These are phyloP conservation scores for Oscheius sp. DNA, from an alignment of 2,888 invertebrate genomes.

Conservation along the genomic window DNA sequence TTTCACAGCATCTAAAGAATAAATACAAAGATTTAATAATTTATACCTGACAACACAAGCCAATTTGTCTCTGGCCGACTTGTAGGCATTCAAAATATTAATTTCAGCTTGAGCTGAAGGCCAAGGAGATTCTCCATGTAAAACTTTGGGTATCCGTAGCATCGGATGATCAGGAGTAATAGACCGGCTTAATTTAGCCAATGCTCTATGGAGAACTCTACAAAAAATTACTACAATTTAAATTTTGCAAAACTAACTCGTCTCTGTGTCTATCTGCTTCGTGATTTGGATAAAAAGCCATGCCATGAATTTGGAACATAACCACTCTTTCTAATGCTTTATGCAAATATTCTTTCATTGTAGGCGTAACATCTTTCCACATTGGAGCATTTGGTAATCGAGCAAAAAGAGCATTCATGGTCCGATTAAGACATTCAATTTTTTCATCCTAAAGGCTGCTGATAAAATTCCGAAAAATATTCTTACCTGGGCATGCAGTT, in stretches of 20 bases:
- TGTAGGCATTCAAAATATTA: constrained; percentile 87
- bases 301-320: constrained; percentile 87
- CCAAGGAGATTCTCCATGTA: constrained; percentile 93
- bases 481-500: constrained; percentile 83
- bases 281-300: constrained; percentile 94
- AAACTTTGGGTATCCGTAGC: constrained; percentile 83
- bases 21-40: background rate
- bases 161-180: constrained; percentile 86
- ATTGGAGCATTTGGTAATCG: constrained; percentile 64
- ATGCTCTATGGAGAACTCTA: constrained; percentile 88
- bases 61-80: constrained; percentile 73
- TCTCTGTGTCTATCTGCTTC: constrained; percentile 93
- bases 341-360: constrained; percentile 78
- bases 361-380: constrained; percentile 41
- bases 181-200: constrained; percentile 83
- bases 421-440: constrained; percentile 85
- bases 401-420: constrained; percentile 78
- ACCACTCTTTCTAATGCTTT: constrained; percentile 89
- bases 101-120: constrained; percentile 91
- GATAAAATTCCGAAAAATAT: background rate
- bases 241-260: constrained; percentile 79
- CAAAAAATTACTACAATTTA: constrained; percentile 34
- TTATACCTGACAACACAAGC: constrained; percentile 51
- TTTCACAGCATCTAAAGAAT: constrained; percentile 84
- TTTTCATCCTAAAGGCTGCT: constrained; percentile 64